These are phyloP conservation scores for Herminia tarsipennalis DNA, from an alignment of 2,888 invertebrate species.

Conservation along the genomic window DNA sequence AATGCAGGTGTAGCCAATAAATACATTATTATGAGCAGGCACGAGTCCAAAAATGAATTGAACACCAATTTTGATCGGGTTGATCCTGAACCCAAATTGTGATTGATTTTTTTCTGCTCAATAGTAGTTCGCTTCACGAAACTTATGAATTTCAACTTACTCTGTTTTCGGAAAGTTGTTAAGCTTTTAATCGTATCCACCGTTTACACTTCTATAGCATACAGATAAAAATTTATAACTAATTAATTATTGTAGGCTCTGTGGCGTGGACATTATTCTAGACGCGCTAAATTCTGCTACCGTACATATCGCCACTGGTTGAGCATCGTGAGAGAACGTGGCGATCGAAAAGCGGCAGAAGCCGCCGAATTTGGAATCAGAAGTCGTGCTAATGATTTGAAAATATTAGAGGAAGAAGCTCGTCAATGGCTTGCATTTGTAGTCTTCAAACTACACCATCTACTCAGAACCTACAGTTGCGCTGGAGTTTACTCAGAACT, in stretches of 20 bases:
- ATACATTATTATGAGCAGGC: too few relatives aligned
- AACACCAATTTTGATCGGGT: too few relatives aligned
- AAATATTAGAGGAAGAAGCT: constrained; percentile 76
- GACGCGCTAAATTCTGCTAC: constrained; percentile 73
- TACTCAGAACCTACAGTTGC: constrained; percentile 69
- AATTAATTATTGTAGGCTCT: constrained; percentile 50
- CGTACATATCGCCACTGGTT: constrained; percentile 74
- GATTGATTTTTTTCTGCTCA: too few relatives aligned
- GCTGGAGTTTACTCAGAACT: constrained; percentile 74
- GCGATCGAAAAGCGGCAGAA: constrained; percentile 71
- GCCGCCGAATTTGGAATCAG: constrained; percentile 72
- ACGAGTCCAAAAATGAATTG: too few relatives aligned
- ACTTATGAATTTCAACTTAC: too few relatives aligned
- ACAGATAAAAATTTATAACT: too few relatives aligned
- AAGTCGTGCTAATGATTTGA: constrained; percentile 72
- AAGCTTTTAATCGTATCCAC: too few relatives aligned
- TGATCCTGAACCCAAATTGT: too few relatives aligned
- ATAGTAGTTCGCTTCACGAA: too few relatives aligned
- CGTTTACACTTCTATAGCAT: too few relatives aligned
- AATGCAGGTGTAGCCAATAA: too few relatives aligned
- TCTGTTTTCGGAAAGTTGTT: too few relatives aligned
- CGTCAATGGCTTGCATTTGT: constrained; percentile 77
- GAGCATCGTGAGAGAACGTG: constrained; percentile 66
- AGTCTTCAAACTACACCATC: constrained; percentile 77
- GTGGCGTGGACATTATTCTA: constrained; percentile 75